Evolutionary conservation across 1,140 invertebrate genomes (phyloP).

Genomic region (Dufourea novaeangliae): DNA sequence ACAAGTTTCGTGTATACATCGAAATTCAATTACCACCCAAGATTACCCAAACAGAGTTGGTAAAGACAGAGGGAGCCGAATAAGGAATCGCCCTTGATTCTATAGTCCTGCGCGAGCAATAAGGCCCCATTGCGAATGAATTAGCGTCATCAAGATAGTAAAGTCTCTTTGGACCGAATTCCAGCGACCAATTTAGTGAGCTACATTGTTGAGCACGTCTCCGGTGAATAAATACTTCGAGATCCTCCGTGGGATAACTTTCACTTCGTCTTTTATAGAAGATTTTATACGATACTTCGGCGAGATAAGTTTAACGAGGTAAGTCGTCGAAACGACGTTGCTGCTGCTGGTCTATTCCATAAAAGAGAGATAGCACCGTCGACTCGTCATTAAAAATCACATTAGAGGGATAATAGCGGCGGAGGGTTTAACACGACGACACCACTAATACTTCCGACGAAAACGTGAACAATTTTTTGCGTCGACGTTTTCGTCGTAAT

Average conservation of each 20-base stretch:
- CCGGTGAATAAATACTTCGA: conserved; percentile 53
- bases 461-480: not conserved
- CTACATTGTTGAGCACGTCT: conserved; percentile 60
- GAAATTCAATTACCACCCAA: not conserved
- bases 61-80: not conserved
- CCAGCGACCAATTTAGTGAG: conserved; percentile 53
- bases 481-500: not conserved
- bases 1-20: not conserved
- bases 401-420: not conserved
- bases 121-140: conserved; percentile 52
- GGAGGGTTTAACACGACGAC: too few relatives aligned
- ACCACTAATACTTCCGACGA: too few relatives aligned
- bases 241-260: conserved; percentile 45
- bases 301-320: conserved; percentile 34
- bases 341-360: not conserved
- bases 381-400: not conserved
- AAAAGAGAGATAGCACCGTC: not conserved
- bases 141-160: conserved; percentile 51
- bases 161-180: conserved; percentile 50
- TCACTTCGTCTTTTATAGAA: conserved; percentile 19
- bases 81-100: conserved; percentile 32
- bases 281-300: conserved; percentile 30
- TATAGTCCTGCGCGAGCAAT: conserved; percentile 16
- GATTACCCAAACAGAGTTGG: too few relatives aligned
- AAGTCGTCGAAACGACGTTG: not conserved